Conservation (phyloP, 2,888 invertebrate species). For the Acheta domesticus region DNA sequence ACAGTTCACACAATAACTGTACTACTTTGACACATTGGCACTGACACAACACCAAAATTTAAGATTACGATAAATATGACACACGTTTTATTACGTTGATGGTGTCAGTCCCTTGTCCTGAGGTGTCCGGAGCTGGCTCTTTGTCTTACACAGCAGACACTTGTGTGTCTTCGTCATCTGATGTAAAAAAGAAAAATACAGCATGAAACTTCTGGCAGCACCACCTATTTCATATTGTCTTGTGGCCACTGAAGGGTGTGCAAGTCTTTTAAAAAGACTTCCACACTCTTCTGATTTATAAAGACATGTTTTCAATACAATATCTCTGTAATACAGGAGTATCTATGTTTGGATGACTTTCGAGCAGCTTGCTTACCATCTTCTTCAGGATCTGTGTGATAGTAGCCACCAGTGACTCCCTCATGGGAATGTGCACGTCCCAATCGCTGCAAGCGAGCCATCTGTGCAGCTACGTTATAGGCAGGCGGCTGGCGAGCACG, state of each 20-base stretch:
- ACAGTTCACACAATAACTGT: not conserved
- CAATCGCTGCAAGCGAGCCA: constrained; percentile 71
- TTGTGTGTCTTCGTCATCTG: constrained; percentile 65
- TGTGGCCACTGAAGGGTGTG: not conserved
- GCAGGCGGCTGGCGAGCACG: constrained; percentile 68
- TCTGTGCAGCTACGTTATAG: constrained; percentile 81
- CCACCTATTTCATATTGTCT: not conserved
- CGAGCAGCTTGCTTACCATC: constrained; percentile 44
- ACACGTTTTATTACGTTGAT: not conserved
- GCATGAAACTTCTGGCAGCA: constrained; percentile 37
- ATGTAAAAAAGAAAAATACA: constrained; percentile 44
- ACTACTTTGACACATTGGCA: not conserved
- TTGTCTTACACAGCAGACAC: constrained; percentile 58
- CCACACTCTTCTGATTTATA: constrained; percentile 1
- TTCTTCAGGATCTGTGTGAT: constrained; percentile 50
- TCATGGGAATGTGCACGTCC: constrained; percentile 84
- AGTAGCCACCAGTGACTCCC: constrained; percentile 75
- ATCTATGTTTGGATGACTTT: not conserved
- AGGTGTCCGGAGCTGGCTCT: not conserved
- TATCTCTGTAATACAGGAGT: constrained; percentile 21
- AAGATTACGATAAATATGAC: constrained; percentile 9
- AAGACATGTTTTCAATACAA: constrained; percentile 42
- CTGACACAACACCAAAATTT: constrained; percentile 7
- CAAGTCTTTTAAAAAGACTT: constrained; percentile 23
- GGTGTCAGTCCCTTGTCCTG: constrained; percentile 18